Base-by-base conservation (phyloP, 2,113 vertebrate genomes). In the Ardeotis arabs region DNA sequence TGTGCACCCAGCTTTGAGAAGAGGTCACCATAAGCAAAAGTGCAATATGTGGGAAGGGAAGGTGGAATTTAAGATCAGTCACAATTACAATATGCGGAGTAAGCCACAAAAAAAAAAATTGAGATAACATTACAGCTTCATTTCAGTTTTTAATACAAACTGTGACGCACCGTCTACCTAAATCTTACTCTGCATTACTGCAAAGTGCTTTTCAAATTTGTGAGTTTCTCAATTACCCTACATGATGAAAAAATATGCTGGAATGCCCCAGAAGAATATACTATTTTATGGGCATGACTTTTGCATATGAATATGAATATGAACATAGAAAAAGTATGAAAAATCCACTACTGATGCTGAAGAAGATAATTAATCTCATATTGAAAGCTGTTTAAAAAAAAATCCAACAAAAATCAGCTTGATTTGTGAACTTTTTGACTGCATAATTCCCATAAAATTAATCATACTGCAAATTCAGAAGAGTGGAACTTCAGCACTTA, bases 401-500 rank as follows among this genome's bases (percentile, higher is more conserved):
- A 4, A 47, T 17, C 3, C 11, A 29, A 58, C 31, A 58, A 49
- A 31, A 6, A 2, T 14, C 29, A 82, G 19, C 56, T 70, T 90
- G 66, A 90, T 93, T 91, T 93, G 31, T 70, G 52, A 96, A 59
- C 31, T 20, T 88, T 95, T 93, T 77, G 44, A 68, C 47, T 80
- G 19, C 13, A 27, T 88, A 74, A 89, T 92, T 90, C 64, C 22
- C 16, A 68, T 63, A 74, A 89, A 96, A 92, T 83, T 63, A 73
- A 89, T 76, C 86, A 80, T 60, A 39, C n/a, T 53, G 29, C 12
- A 74, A 72, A 90, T 67, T 88, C 50, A 67, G 33, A 94, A 63
- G 17, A 72, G 21, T 70, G 10, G 39, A 62, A 81, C 64, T 63
- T 90, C 22, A 45, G 60, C 45, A 75, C 69, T 81, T 74, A 45